A percentile compares a stretch with the other conserved stretches of the same genome.
These are phyloP conservation scores for Drosophila helvetica DNA, from an alignment of 2,888 invertebrate species.

Conservation along the genomic window DNA sequence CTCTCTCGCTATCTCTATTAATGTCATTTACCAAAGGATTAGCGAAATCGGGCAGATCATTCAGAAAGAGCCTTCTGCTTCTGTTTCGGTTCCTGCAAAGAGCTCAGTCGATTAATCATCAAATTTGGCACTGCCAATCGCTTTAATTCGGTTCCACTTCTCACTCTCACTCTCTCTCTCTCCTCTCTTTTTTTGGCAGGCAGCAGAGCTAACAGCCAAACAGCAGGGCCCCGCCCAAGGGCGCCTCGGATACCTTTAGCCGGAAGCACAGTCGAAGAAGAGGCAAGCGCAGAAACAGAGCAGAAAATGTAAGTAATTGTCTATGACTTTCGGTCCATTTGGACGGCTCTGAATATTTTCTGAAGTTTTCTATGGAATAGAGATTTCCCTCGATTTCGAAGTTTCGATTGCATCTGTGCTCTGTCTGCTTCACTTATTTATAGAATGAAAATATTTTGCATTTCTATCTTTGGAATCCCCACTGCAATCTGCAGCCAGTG, in stretches of 20 bases:
- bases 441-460: conserved; percentile 59
- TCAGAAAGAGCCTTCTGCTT: not conserved
- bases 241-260: conserved; percentile 77
- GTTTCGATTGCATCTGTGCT: conserved; percentile 50
- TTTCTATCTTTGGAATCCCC: conserved; percentile 60
- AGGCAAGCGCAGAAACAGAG: conserved; percentile 12
- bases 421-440: conserved; percentile 59
- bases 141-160: conserved; percentile 7
- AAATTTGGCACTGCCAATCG: conserved; percentile 62
- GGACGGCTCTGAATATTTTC: conserved; percentile 4
- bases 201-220: conserved; percentile 70
- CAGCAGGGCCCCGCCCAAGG: conserved; percentile 73
- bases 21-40: conserved; percentile 33
- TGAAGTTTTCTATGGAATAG: conserved; percentile 34
- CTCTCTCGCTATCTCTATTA: not conserved
- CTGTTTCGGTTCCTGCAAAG: conserved; percentile 39
- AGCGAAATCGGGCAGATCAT: not conserved
- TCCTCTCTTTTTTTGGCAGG: conserved; percentile 50
- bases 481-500: conserved; percentile 44
- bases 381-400: conserved; percentile 20
- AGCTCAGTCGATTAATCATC: conserved; percentile 71
- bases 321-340: too few species aligned
- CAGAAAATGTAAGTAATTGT: conserved; percentile 61
- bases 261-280: conserved; percentile 14
- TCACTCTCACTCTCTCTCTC: not conserved